Evolutionary conservation across 2,113 vertebrate species (phyloP).

Genomic region (Crocuta crocuta): DNA sequence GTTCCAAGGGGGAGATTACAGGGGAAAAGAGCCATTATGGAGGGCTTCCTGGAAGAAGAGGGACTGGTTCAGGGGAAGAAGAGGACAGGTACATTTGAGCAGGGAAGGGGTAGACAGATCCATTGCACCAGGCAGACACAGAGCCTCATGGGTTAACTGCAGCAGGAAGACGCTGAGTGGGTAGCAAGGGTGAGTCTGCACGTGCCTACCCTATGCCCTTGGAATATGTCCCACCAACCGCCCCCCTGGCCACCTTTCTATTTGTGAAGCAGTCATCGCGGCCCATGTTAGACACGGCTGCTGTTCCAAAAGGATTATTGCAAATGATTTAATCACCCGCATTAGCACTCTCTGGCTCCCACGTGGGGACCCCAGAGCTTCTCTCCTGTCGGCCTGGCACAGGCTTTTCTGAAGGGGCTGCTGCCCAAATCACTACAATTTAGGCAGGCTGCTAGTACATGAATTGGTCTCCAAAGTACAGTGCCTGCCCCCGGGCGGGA

Average conservation of each 20-base stretch:
- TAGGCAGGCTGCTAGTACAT: background rate
- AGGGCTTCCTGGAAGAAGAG: background rate
- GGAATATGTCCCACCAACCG: background rate
- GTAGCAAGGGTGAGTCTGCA: background rate
- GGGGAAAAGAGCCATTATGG: background rate
- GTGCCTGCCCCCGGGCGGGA: background rate
- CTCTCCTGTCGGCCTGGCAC: background rate
- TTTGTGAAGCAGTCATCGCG: constrained; percentile 55
- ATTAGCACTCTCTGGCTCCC: constrained; percentile 43
- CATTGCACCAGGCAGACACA: background rate
- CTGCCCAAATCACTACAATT: background rate
- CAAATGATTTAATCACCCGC: constrained; percentile 65
- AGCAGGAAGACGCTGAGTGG: background rate
- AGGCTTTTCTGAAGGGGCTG: background rate
- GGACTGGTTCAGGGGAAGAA: background rate
- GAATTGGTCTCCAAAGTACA: background rate
- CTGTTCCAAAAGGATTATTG: constrained; percentile 68
- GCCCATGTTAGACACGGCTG: constrained; percentile 55
- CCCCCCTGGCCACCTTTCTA: constrained; percentile 62
- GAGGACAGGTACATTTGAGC: background rate
- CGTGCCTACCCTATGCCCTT: background rate
- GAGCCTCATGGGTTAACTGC: background rate
- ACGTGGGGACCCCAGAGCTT: background rate
- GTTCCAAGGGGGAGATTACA: background rate
- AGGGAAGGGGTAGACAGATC: background rate